A percentile compares a stretch with the other conserved stretches of the same genome.
Evolutionary conservation across 2,888 invertebrate genomes (phyloP).

Genomic region (Eupithecia insigniata): DNA sequence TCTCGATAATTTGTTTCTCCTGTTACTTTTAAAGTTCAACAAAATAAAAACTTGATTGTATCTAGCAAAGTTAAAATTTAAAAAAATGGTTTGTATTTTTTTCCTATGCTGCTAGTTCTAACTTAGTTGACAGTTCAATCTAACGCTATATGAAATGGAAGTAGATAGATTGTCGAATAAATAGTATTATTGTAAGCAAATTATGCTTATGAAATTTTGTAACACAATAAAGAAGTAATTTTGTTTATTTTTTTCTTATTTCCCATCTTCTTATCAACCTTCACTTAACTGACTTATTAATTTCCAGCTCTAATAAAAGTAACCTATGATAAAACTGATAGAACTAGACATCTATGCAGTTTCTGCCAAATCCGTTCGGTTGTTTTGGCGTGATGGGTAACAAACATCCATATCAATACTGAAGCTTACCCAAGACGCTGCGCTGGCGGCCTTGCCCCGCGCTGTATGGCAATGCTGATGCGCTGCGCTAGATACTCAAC

Average conservation of each 20-base stretch:
- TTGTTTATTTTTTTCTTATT: slow-evolving; percentile 6
- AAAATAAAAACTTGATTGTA: too few relatives aligned
- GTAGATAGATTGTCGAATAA: slow-evolving; percentile 16
- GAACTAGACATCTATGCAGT: background rate
- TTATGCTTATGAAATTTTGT: slow-evolving; percentile 33
- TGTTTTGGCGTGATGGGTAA: background rate
- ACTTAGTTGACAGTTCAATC: background rate
- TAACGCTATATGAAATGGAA: background rate
- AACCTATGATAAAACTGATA: background rate
- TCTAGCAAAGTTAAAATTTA: too few relatives aligned
- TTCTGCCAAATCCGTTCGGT: background rate
- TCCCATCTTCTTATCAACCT: background rate
- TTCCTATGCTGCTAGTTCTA: background rate
- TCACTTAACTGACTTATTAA: background rate
- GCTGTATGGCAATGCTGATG: background rate
- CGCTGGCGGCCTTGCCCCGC: background rate
- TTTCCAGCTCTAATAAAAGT: background rate
- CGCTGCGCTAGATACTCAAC: too few relatives aligned
- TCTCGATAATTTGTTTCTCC: background rate
- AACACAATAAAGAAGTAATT: slow-evolving; percentile 24
- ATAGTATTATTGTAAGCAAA: slow-evolving; percentile 38
- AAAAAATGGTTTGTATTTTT: too few relatives aligned
- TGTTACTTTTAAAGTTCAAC: too few relatives aligned
- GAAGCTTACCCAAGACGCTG: background rate
- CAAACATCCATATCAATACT: background rate